Evolutionary conservation across 2,113 vertebrate species (phyloP).

Genomic region (Bufo gargarizans): DNA sequence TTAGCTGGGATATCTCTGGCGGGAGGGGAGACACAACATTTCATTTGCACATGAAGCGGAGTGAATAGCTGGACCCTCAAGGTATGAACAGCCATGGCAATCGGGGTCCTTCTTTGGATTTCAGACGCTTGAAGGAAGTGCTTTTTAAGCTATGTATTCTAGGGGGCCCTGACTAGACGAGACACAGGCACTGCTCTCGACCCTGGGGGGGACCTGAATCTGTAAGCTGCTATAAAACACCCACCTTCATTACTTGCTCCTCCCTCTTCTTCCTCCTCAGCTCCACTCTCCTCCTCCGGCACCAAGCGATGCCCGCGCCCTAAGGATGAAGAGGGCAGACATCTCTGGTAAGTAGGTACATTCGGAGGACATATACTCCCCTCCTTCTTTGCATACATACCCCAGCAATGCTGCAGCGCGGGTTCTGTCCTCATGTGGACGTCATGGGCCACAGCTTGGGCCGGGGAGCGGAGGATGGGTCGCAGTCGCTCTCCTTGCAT

Average conservation of each 20-base stretch:
- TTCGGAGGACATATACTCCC: neutral
- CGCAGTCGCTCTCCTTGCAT: neutral
- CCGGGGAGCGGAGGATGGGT: constrained; percentile 1
- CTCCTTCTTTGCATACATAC: neutral
- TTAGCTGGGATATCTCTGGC: no score
- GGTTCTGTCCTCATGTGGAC: constrained; percentile 1
- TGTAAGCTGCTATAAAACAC: no score
- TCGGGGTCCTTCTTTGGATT: no score
- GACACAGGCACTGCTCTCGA: no score
- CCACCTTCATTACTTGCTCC: neutral
- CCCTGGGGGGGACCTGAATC: no score
- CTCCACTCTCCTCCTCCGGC: neutral
- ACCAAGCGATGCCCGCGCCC: constrained; percentile 27
- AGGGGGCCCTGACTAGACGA: no score
- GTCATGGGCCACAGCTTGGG: neutral
- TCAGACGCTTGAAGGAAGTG: no score
- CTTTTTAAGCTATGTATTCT: no score
- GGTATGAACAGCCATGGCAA: no score
- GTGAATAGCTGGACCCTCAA: no score
- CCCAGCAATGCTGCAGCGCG: constrained; percentile 3
- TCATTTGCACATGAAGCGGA: no score
- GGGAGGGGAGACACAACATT: no score
- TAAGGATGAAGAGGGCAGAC: neutral
- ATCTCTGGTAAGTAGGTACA: neutral
- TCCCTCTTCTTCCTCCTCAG: neutral